These are phyloP conservation scores for Diadema setosum DNA, from an alignment of 35 echinoderm and acorn worm genomes.

Conservation along the genomic window DNA sequence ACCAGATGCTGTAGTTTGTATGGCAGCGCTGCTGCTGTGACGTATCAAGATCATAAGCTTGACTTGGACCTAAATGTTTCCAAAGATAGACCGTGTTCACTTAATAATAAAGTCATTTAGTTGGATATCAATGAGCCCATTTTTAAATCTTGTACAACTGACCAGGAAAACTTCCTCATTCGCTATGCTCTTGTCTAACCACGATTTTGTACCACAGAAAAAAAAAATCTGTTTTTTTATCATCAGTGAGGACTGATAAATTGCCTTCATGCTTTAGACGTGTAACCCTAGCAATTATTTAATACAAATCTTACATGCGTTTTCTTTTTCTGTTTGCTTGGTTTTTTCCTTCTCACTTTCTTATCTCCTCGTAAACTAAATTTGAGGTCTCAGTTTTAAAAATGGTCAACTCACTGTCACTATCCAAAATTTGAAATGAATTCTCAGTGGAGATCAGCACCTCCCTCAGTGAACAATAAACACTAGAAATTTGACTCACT, in stretches of 20 bases:
- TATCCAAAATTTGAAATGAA: neutral
- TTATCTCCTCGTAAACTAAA: neutral
- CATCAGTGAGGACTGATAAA: neutral
- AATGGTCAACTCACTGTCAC: neutral
- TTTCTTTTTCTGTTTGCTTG: neutral
- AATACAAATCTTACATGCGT: neutral
- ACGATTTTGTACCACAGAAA: slow-evolving; percentile 23
- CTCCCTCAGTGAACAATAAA: neutral
- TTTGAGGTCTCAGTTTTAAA: neutral
- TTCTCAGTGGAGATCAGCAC: neutral
- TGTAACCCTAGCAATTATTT: neutral
- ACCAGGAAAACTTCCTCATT: neutral
- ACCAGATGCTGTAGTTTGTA: no score
- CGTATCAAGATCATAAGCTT: no score
- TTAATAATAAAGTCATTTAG: no score
- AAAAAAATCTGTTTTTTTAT: slow-evolving; percentile 1
- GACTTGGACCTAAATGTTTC: no score
- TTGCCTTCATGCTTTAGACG: neutral
- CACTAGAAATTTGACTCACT: neutral
- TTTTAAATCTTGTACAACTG: no score
- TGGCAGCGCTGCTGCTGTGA: no score
- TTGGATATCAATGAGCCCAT: no score
- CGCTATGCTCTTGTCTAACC: neutral
- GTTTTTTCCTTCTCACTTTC: neutral
- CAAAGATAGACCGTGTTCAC: no score